phyloP scores from a whole-genome alignment of 2,113 vertebrate genomes.

The Otolemur garnettii region DNA sequence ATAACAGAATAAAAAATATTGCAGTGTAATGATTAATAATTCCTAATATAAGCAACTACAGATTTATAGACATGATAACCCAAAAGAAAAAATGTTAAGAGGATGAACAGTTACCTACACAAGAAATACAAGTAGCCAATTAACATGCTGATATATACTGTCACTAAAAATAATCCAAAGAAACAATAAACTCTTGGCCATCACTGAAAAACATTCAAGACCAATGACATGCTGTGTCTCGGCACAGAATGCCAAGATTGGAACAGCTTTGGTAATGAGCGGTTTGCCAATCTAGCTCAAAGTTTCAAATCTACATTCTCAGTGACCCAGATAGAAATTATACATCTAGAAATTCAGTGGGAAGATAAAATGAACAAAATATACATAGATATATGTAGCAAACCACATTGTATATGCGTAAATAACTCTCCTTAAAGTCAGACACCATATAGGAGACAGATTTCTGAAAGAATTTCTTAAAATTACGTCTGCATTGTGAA shows the following conservation, averaged over 20 bases:
- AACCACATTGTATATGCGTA: background rate
- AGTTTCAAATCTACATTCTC: background rate
- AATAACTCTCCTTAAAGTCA: background rate
- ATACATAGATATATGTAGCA: background rate
- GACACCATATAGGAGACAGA: background rate
- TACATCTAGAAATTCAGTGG: background rate
- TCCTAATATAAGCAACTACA: background rate
- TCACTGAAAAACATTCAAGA: slow-evolving; percentile 7
- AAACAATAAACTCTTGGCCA: background rate
- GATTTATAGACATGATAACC: background rate
- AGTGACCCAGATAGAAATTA: background rate
- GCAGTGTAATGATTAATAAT: background rate
- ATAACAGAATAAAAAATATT: background rate
- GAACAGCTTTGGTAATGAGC: background rate
- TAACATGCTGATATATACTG: background rate
- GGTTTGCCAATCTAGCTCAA: background rate
- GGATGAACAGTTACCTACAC: background rate
- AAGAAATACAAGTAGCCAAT: background rate
- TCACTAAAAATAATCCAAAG: background rate
- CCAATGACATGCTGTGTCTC: background rate
- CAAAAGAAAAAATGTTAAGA: slow-evolving; percentile 11
- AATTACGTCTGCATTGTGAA: background rate
- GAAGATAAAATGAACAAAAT: background rate
- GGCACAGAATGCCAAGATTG: background rate
- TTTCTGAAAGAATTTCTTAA: background rate